Evolutionary conservation across 2,797 vertebrate genomes (phyloP), one percentile per base, ranked within the genome.

Genomic region (Danio aesculapii): DNA sequence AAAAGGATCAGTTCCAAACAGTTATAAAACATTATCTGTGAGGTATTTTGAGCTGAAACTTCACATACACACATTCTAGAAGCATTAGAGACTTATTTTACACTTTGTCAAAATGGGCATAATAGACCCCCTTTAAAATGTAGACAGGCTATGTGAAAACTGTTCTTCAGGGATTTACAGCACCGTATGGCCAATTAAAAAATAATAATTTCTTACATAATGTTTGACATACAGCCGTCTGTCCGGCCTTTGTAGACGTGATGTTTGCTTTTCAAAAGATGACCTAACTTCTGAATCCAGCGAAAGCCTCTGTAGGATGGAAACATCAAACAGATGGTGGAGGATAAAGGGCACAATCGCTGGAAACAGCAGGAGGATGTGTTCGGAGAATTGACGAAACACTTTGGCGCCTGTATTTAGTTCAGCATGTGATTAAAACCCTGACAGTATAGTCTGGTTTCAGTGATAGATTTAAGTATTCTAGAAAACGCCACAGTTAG

Each of bases 161-260:
- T 68, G 21, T 69, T 77, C 44, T 41, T 57, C 64, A 59, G 53
- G 43, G 55, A 77, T 58, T 49, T 68, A 58, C 43, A 68, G 43
- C 52, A 17, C 21, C 68, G 53, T 17, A 49, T 0, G 8, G 63
- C 52, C 41, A 58, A 47, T 66, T n/a, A 6, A 57, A 67, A 9
- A 55, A n/a, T 11, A 52, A 19, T 11, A 69, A 39, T 47, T 8
- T 8, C 39, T 11, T 46, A 57, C 41, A 57, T 8, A 68, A 68
- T 39, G 53, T 77, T 47, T 58, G 19, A 68, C 62, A 21, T 43
- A 14, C 10, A 19, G 14, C 47, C 43, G 0, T 39, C 75, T 77
- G 63, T 58, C 43, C 52, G 46, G 52, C 30, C 13, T 47, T 77
- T 55, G 52, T 62, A 47, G 44, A 41, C 53, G 69, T 61, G 64